A percentile compares a stretch with the other conserved stretches of the same genome.
phyloP scores from a whole-genome alignment of 1,140 invertebrate species.

The Hirudo medicinalis region DNA sequence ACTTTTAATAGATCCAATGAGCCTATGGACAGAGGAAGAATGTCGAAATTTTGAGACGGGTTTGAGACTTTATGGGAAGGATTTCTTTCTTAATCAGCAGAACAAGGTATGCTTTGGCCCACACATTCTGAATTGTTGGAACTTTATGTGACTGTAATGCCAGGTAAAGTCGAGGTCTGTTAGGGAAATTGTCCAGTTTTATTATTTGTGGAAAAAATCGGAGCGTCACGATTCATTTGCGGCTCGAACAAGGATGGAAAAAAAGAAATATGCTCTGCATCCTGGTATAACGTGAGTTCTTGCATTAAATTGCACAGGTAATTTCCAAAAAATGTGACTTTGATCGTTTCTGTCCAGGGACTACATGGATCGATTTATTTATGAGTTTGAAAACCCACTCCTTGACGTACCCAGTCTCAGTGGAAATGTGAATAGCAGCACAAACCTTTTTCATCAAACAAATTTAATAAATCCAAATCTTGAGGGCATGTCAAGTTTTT shows the following conservation, averaged over 20 bases:
- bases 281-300: slow-evolving; percentile 53
- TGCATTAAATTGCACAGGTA: slow-evolving; percentile 16
- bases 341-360: slow-evolving; percentile 48
- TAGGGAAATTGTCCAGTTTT: slow-evolving; percentile 90
- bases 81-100: slow-evolving; percentile 85
- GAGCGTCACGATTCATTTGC: slow-evolving; percentile 86
- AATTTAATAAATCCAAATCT: too few species aligned
- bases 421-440: too few species aligned
- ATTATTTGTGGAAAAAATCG: slow-evolving; percentile 98
- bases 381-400: slow-evolving; percentile 54
- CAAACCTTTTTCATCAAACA: too few species aligned
- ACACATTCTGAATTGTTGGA: slow-evolving; percentile 16
- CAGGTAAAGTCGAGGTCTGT: slow-evolving; percentile 81
- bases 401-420: slow-evolving; percentile 20
- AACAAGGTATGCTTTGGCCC: slow-evolving; percentile 38
- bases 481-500: too few species aligned
- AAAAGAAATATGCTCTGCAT: slow-evolving; percentile 72
- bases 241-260: slow-evolving; percentile 65
- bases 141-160: slow-evolving; percentile 22
- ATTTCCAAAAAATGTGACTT: neutral
- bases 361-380: slow-evolving; percentile 72
- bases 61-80: slow-evolving; percentile 79
- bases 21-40: slow-evolving; percentile 92
- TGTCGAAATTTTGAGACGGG: slow-evolving; percentile 92
- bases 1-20: slow-evolving; percentile 36